Evolutionary conservation across 1,140 invertebrate species (phyloP).

Genomic region (Hesperophylax magnus): DNA sequence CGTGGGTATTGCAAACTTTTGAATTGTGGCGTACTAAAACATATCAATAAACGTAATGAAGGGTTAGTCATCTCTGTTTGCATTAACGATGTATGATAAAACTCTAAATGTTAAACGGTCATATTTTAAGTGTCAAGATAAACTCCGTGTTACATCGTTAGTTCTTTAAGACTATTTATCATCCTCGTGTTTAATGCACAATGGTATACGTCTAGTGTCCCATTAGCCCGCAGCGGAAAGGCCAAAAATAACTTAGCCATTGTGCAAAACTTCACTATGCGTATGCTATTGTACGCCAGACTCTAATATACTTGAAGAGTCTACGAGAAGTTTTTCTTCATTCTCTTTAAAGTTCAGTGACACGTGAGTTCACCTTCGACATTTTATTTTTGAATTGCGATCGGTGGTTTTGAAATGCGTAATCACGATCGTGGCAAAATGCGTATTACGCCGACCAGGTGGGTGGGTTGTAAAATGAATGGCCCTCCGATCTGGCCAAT

Average conservation of each 20-base stretch:
- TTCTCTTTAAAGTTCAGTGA: slow-evolving; percentile 15
- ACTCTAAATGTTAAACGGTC: no score
- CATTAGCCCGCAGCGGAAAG: not conserved
- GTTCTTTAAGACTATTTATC: no score
- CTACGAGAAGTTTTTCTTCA: not conserved
- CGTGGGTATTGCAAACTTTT: no score
- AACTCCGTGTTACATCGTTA: no score
- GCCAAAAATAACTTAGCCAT: not conserved
- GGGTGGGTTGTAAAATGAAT: not conserved
- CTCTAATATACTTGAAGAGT: not conserved
- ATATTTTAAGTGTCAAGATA: no score
- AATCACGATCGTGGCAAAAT: slow-evolving; percentile 21
- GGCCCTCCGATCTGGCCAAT: no score
- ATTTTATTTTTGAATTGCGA: not conserved
- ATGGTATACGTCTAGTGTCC: not conserved
- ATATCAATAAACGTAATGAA: no score
- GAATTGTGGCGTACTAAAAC: no score
- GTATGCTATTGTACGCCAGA: not conserved
- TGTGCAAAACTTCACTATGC: slow-evolving; percentile 3
- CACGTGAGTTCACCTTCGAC: slow-evolving; percentile 8
- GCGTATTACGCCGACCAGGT: not conserved
- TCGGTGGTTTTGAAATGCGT: slow-evolving; percentile 16
- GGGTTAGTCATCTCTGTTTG: no score
- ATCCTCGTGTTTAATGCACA: not conserved
- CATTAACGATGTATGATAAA: no score